Conservation (phyloP, 2,113 vertebrate genomes). For the Tricholaema leucomelas region DNA sequence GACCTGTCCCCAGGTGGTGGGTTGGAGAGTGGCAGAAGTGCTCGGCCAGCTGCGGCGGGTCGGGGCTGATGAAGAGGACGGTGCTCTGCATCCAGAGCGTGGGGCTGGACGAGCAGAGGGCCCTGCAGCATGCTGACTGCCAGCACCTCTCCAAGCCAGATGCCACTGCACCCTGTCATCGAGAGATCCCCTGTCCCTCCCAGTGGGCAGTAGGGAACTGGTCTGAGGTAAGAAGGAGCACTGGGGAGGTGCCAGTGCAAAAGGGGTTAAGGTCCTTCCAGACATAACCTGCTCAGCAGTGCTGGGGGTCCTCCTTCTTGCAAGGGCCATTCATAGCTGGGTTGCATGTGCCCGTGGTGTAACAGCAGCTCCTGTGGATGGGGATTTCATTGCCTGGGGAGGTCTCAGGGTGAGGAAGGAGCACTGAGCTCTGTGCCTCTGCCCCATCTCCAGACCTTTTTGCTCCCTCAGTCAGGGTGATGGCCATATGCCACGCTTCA, state of each 20-base stretch:
- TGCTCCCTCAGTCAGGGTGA: no score
- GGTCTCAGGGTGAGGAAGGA: no score
- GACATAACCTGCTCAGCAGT: accelerated
- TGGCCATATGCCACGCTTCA: no score
- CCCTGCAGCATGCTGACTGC: constrained; percentile 77
- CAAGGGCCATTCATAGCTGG: accelerated
- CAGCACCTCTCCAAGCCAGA: constrained; percentile 81
- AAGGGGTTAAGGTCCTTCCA: neutral
- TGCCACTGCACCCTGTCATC: constrained; percentile 75
- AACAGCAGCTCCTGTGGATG: accelerated
- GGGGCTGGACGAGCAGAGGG: constrained; percentile 84
- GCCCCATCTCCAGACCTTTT: no score
- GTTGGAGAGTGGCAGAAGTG: constrained; percentile 89
- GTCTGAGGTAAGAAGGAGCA: constrained; percentile 81
- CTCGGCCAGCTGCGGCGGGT: constrained; percentile 80
- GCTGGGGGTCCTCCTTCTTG: neutral
- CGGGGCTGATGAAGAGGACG: constrained; percentile 78
- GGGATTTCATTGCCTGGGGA: neutral
- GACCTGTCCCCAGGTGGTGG: constrained; percentile 86
- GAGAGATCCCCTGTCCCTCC: constrained; percentile 81
- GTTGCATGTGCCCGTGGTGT: accelerated
- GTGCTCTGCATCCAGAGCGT: constrained; percentile 89
- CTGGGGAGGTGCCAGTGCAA: accelerated
- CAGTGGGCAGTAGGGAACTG: constrained; percentile 86
- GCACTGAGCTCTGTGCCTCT: no score